Base-by-base conservation (phyloP, 2,797 vertebrate genomes). In the Bryconaethiops microstoma region DNA sequence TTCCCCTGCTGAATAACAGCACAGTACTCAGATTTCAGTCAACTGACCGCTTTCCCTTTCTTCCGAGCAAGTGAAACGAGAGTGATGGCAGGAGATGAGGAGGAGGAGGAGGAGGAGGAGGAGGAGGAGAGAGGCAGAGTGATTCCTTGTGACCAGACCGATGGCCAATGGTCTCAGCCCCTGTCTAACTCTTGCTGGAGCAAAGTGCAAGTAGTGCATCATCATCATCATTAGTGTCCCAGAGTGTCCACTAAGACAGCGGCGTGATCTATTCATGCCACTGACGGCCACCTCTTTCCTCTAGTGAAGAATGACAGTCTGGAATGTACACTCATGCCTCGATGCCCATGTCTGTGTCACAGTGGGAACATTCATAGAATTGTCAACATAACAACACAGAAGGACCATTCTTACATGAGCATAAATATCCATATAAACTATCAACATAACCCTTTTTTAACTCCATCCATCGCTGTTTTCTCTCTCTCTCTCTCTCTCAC, bases 211-310 rank as follows among this genome's bases (percentile, higher is more conserved):
- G 77, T 39, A 57, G 78, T 65, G 71, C 74, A 83, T 83, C 83
- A 84, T 77, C 83, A 84, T 77, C 81, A 81, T 76, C 54, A 81
- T 84, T 74, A 65, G 72, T 74, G 72, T 62, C 82, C 48, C 40
- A 73, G 60, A 50, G 45, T 23, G 23, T 55, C 81, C 81, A 77
- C 79, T 79, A 76, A 75, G 64, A 77, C 29, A 72, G 50, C 39
- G 29, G 64, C 17, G 10, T 25, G 9, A 76, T 72, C 76, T 73
- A 55, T 78, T 83, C 57, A 75, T 7, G 6, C 72, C 68, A 59
- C 13, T 55, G 62, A n/a, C 6, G n/a, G 60, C 63, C 60, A 50
- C 69, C 48, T 65, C 25, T n/a, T 35, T 65, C 19, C 57, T 48
- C 67, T 72, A 35, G n/a, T 60, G 40, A 76, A 39, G 35, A 29